Evolutionary conservation across 2,797 vertebrate species (phyloP).

Genomic region (Helostoma temminkii): DNA sequence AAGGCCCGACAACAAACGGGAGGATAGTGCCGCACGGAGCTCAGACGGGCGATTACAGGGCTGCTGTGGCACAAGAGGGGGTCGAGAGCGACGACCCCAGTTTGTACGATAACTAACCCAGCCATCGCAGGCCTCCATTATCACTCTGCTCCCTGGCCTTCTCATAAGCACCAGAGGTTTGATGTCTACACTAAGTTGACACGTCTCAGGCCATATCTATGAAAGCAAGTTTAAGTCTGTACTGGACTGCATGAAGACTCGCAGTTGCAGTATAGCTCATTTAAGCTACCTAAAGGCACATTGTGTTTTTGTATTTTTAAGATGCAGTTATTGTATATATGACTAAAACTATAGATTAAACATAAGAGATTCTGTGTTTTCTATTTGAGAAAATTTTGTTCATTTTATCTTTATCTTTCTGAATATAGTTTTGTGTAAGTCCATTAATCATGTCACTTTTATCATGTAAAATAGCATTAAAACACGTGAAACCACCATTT

Average conservation of each 20-base stretch:
- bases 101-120: conserved; percentile 65
- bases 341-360: not conserved
- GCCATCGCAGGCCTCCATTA: conserved; percentile 45
- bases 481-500: not conserved
- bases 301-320: too few species aligned
- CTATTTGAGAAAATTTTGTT: not conserved
- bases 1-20: conserved; percentile 63
- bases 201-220: conserved; percentile 36
- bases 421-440: too few species aligned
- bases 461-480: too few species aligned
- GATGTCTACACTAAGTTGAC: conserved; percentile 44
- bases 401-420: not conserved
- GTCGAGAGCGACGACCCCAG: conserved; percentile 31
- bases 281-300: not conserved
- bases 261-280: too few species aligned
- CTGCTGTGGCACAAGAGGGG: conserved; percentile 25
- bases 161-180: conserved; percentile 56
- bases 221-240: not conserved
- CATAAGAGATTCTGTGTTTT: not conserved
- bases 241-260: not conserved
- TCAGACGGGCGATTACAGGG: conserved; percentile 71
- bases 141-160: conserved; percentile 63
- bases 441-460: too few species aligned
- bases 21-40: conserved; percentile 35
- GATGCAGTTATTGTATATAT: not conserved